Percentiles rank a stretch among this genome's conserved stretches.
Conservation (phyloP, 2,797 vertebrate species). For the Petrocephalus sullivani region DNA sequence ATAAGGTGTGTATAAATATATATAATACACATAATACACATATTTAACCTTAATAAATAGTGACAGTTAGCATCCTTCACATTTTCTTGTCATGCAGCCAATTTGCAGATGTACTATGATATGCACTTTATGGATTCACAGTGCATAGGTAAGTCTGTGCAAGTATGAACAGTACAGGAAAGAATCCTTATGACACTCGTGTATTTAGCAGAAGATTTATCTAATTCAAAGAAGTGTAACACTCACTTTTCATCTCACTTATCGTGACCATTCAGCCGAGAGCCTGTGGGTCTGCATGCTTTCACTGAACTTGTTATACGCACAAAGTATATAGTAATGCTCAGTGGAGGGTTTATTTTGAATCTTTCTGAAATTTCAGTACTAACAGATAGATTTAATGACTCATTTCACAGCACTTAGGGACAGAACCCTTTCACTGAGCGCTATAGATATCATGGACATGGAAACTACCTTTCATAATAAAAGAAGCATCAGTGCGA, state of each 20-base stretch:
- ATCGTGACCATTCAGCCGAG: neutral
- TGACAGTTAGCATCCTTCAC: neutral
- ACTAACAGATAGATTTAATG: neutral
- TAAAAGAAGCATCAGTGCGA: neutral
- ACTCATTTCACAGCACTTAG: neutral
- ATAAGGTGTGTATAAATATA: too few species aligned
- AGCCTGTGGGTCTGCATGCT: neutral
- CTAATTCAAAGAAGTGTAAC: neutral
- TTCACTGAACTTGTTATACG: neutral
- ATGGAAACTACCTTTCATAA: conserved; percentile 3
- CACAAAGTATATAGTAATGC: neutral
- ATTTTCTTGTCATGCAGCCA: neutral
- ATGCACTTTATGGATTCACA: neutral
- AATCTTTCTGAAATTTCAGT: neutral
- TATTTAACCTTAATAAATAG: neutral
- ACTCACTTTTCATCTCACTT: neutral
- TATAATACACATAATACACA: too few species aligned
- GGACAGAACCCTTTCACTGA: neutral
- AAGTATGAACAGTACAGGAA: neutral
- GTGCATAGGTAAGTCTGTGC: neutral
- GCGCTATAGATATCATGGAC: neutral
- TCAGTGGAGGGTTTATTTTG: neutral
- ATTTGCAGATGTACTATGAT: neutral
- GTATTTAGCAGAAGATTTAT: neutral
- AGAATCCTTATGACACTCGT: neutral